A percentile compares a stretch with the other conserved stretches of the same genome.
Conservation (phyloP, 2,113 vertebrate genomes). For the Nyctereutes procyonoides region DNA sequence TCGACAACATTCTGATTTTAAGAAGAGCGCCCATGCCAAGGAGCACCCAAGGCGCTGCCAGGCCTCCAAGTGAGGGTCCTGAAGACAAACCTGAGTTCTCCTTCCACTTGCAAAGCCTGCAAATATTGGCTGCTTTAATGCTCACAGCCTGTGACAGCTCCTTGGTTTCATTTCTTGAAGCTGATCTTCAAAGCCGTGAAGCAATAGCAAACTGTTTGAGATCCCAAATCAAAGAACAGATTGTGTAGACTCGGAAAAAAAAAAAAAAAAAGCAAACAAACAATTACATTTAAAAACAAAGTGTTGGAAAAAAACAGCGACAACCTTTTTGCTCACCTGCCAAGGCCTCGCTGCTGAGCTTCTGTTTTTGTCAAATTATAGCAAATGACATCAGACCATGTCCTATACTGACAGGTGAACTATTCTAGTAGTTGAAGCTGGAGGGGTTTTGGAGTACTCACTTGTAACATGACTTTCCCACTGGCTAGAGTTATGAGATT, state of each 20-base stretch:
- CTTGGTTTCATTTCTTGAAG: slow-evolving; percentile 63
- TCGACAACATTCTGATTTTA: slow-evolving; percentile 12
- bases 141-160: slow-evolving; percentile 61
- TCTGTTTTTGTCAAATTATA: slow-evolving; percentile 45
- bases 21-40: background rate
- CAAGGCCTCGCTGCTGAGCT: slow-evolving; percentile 45
- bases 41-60: background rate
- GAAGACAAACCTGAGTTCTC: background rate
- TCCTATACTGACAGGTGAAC: background rate
- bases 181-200: slow-evolving; percentile 68
- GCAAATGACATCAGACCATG: background rate
- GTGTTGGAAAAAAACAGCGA: background rate
- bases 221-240: slow-evolving; percentile 76
- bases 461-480: background rate
- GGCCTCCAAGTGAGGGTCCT: background rate
- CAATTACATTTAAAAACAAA: slow-evolving; percentile 76
- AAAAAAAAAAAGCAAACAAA: slow-evolving; percentile 73
- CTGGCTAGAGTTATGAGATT: background rate
- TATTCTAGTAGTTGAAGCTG: background rate
- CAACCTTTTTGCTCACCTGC: slow-evolving; percentile 71
- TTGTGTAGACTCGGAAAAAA: slow-evolving; percentile 67
- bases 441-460: background rate
- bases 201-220: slow-evolving; percentile 69
- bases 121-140: background rate
- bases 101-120: background rate